A percentile compares a stretch with the other conserved stretches of the same genome.
Conservation (phyloP, 2,797 vertebrate species). For the Tragopan temminckii region DNA sequence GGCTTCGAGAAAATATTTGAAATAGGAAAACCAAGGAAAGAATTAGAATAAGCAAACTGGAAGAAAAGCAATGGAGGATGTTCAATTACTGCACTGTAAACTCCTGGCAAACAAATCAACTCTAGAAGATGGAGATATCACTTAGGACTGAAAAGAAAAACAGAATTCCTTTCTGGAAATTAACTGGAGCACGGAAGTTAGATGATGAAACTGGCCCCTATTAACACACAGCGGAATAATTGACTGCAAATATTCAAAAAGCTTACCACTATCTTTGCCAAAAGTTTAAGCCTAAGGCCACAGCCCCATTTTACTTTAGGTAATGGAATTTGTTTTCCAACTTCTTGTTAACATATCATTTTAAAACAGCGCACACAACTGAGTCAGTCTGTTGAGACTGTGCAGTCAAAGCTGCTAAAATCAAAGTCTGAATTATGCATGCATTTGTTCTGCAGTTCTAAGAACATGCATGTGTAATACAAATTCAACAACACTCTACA, state of each 20-base stretch:
- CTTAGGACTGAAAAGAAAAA: not conserved
- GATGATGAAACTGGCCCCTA: not conserved
- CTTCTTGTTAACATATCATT: not conserved
- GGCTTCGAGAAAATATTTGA: not conserved
- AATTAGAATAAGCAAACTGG: not conserved
- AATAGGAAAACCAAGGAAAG: not conserved
- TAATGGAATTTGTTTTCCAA: not conserved
- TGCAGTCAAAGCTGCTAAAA: not conserved
- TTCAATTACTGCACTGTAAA: not conserved
- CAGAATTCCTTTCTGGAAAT: not conserved
- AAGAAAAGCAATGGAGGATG: not conserved
- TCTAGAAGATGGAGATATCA: not conserved
- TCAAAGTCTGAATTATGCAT: not conserved
- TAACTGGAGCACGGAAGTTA: not conserved
- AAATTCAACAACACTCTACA: not conserved
- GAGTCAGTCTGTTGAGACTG: not conserved
- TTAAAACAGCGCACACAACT: not conserved
- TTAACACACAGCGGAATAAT: not conserved
- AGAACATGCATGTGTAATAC: not conserved
- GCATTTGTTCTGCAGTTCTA: not conserved
- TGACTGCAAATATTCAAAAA: not conserved
- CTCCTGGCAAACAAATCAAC: not conserved
- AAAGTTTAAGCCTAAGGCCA: not conserved
- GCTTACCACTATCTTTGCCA: not conserved
- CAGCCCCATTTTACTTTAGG: not conserved